phyloP scores from a whole-genome alignment of 2,888 invertebrate species.

The Gymnocheta viridis region DNA sequence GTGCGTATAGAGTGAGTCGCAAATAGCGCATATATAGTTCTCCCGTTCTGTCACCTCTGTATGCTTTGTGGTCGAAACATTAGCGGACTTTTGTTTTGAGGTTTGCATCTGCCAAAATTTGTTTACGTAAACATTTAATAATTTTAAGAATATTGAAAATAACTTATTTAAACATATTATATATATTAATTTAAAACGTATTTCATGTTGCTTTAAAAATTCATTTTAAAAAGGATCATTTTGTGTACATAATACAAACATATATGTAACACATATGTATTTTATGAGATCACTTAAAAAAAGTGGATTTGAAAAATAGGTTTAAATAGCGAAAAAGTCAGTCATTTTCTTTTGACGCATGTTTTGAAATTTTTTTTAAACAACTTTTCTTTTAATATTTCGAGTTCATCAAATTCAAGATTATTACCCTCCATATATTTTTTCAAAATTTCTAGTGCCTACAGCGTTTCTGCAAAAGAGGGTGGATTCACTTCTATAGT shows the following conservation, averaged over 20 bases:
- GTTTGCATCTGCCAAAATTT: no score
- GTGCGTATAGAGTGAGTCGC: no score
- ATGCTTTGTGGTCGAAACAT: no score
- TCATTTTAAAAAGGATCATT: slow-evolving; percentile 20
- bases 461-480: slow-evolving; percentile 47
- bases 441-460: slow-evolving; percentile 48
- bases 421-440: no score
- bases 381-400: no score
- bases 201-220: no score
- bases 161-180: slow-evolving; percentile 29
- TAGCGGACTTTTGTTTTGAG: no score
- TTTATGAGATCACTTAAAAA: slow-evolving; percentile 49
- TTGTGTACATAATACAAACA: slow-evolving; percentile 18
- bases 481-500: slow-evolving; percentile 47
- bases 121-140: slow-evolving; percentile 40
- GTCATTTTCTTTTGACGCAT: slow-evolving; percentile 50
- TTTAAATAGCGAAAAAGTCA: slow-evolving; percentile 51
- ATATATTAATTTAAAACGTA: no score
- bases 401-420: no score
- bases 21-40: no score
- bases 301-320: slow-evolving; percentile 47
- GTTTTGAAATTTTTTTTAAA: slow-evolving; percentile 46
- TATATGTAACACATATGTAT: slow-evolving; percentile 17
- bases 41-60: no score
- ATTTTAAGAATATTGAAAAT: slow-evolving; percentile 40